Conservation (phyloP, 1,140 invertebrate genomes). For the Zaprionus nigranus region DNA sequence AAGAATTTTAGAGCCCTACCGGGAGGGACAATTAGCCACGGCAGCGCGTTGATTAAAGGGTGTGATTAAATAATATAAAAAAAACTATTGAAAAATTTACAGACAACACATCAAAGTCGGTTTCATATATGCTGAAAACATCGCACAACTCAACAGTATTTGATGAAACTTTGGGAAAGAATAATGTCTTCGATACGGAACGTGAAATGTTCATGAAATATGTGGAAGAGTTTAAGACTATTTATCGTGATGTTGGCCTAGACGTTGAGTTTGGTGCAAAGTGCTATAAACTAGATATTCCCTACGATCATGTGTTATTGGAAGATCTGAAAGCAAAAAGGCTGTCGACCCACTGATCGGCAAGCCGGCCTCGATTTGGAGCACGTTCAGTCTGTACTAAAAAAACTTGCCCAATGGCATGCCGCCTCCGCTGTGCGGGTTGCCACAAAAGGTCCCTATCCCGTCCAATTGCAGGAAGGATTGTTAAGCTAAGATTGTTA, state of each 20-base stretch:
- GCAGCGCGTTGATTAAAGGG: too few relatives aligned
- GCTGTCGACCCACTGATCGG: conserved; percentile 84
- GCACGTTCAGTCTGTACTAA: conserved; percentile 84
- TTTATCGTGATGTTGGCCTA: conserved; percentile 71
- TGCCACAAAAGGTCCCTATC: conserved; percentile 84
- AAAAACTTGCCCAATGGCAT: conserved; percentile 86
- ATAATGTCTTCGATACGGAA: conserved; percentile 60
- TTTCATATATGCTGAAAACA: conserved; percentile 68
- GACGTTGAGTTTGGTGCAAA: conserved; percentile 68
- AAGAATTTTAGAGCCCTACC: conserved; percentile 47
- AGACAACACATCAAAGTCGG: conserved; percentile 44
- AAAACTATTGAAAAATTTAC: not conserved
- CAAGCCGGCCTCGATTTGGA: conserved; percentile 85
- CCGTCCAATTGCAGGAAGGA: conserved; percentile 16
- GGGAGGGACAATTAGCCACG: conserved; percentile 78
- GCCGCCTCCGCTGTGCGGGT: conserved; percentile 84
- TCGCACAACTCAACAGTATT: conserved; percentile 43
- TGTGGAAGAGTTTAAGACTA: conserved; percentile 63
- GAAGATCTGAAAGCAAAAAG: conserved; percentile 85
- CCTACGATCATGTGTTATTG: conserved; percentile 82
- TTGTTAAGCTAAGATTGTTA: conserved; percentile 37
- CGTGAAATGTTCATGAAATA: conserved; percentile 59
- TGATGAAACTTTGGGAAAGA: conserved; percentile 27
- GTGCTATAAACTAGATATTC: conserved; percentile 45
- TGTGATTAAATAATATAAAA: not conserved